phyloP scores from a whole-genome alignment of 2,888 invertebrate genomes.

The Stegophylla sp. region DNA sequence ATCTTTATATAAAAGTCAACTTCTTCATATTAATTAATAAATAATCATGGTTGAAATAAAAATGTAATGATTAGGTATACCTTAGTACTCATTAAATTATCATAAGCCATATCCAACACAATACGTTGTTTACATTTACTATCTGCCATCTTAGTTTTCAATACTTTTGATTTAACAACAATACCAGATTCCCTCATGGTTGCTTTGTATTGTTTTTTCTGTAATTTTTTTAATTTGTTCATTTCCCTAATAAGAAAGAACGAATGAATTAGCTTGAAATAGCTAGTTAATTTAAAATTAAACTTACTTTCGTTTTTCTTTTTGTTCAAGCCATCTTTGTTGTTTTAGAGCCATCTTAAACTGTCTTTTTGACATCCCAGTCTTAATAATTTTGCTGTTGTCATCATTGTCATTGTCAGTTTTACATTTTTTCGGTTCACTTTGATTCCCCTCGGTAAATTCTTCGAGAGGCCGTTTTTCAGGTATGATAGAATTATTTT shows the following conservation, averaged over 20 bases:
- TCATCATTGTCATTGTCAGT: not conserved
- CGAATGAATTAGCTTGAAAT: not conserved
- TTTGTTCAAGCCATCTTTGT: constrained; percentile 76
- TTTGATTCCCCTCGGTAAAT: not conserved
- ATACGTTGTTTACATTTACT: constrained; percentile 75
- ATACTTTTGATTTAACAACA: constrained; percentile 64
- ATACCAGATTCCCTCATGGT: constrained; percentile 7
- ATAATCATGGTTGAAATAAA: not conserved
- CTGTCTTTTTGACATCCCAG: constrained; percentile 68
- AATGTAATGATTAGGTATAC: constrained; percentile 56
- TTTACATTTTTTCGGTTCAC: constrained; percentile 17
- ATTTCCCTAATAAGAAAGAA: constrained; percentile 5
- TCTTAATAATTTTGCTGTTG: not conserved
- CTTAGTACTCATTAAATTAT: constrained; percentile 77
- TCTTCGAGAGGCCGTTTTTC: constrained; percentile 14
- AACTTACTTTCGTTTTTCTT: constrained; percentile 72
- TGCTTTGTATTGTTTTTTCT: constrained; percentile 32
- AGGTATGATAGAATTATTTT: not conserved
- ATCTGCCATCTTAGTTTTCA: constrained; percentile 74
- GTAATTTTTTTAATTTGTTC: constrained; percentile 37
- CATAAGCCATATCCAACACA: constrained; percentile 89
- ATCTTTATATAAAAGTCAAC: too few species aligned
- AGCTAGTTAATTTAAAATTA: not conserved
- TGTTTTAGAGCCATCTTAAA: constrained; percentile 74
- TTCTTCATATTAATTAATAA: too few species aligned